Conservation (phyloP, 2,113 vertebrate species). For the Catharus minimus region DNA sequence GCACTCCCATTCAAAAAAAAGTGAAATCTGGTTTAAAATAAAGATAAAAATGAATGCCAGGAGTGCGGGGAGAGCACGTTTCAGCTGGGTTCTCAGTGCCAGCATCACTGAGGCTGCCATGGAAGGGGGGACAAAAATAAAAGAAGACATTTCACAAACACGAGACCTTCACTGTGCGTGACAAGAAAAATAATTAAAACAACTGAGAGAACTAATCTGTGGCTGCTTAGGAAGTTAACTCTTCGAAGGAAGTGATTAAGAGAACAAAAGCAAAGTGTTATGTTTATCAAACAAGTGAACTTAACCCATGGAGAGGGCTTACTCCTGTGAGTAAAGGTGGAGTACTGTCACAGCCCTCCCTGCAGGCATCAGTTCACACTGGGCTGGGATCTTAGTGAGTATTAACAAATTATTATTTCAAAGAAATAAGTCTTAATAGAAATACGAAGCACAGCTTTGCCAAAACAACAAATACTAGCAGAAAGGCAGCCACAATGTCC, state of each 20-base stretch:
- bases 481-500: neutral
- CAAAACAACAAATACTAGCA: neutral
- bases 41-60: neutral
- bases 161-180: slow-evolving; percentile 71
- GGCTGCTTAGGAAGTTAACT: slow-evolving; percentile 72
- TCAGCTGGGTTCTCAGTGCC: slow-evolving; percentile 49
- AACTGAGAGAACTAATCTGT: slow-evolving; percentile 66
- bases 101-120: slow-evolving; percentile 55
- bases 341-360: neutral
- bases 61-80: slow-evolving; percentile 1
- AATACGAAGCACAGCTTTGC: neutral
- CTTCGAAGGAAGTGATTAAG: slow-evolving; percentile 65
- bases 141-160: slow-evolving; percentile 68
- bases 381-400: neutral
- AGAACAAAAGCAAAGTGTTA: slow-evolving; percentile 26
- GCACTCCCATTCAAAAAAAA: neutral
- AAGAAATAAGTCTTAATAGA: neutral
- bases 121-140: slow-evolving; percentile 16
- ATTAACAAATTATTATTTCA: neutral
- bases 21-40: neutral
- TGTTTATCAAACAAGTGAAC: slow-evolving; percentile 37
- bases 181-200: slow-evolving; percentile 79
- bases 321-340: neutral
- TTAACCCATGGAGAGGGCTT: neutral
- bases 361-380: rapidly evolving